Evolutionary conservation across 2,888 invertebrate species (phyloP).

Genomic region (Scaptomyza cyrtandrae): DNA sequence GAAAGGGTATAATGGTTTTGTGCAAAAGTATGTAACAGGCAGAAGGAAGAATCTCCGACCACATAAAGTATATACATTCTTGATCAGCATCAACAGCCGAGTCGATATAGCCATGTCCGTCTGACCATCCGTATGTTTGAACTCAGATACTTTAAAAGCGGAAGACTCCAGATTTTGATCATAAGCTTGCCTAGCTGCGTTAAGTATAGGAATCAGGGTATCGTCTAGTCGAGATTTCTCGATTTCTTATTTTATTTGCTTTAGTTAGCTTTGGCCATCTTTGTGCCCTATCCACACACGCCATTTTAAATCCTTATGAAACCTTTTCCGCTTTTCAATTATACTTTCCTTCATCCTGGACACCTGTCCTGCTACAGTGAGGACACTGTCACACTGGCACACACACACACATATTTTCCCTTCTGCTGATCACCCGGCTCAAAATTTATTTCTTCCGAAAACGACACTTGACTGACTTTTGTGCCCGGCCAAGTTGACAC

Average conservation of each 20-base stretch:
- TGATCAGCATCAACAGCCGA: no score
- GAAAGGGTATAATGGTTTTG: no score
- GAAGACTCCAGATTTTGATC: no score
- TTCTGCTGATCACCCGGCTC: conserved; percentile 43
- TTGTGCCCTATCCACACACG: conserved; percentile 20
- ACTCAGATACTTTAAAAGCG: no score
- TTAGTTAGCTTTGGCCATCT: conserved; percentile 11
- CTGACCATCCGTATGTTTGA: no score
- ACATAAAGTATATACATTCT: no score
- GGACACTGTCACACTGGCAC: conserved; percentile 3
- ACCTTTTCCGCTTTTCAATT: conserved; percentile 63
- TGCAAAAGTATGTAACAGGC: no score
- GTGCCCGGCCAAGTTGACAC: conserved; percentile 62
- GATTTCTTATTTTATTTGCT: conserved; percentile 34
- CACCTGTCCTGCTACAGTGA: conserved; percentile 44
- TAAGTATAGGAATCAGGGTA: no score
- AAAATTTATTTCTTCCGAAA: conserved; percentile 67
- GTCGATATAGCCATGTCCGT: no score
- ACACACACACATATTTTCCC: neutral
- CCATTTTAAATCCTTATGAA: conserved; percentile 58
- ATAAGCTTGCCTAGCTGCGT: no score
- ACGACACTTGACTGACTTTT: conserved; percentile 67
- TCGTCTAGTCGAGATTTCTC: no score
- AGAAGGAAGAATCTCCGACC: no score
- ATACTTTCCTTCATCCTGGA: conserved; percentile 53